These are phyloP conservation scores for Chaetorhynchus papuensis DNA, from an alignment of 2,113 vertebrate genomes.

Conservation along the genomic window DNA sequence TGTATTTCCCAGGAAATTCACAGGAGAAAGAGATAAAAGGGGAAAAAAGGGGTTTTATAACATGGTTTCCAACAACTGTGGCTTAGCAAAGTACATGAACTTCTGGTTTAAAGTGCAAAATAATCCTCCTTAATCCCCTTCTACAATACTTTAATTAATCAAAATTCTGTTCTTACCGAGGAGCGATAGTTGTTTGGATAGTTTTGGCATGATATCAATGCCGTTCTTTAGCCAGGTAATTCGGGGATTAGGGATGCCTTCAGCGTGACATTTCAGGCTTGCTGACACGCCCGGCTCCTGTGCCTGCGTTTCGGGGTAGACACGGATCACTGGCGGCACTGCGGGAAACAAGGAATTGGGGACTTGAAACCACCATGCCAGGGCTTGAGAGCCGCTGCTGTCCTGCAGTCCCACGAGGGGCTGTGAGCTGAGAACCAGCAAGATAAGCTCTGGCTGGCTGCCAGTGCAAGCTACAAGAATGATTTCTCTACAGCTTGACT, in stretches of 20 bases:
- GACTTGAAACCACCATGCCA: accelerated
- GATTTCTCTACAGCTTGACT: background rate
- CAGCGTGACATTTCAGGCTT: slow-evolving; percentile 88
- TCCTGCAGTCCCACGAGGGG: accelerated
- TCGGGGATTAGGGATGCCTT: slow-evolving; percentile 90
- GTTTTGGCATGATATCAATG: slow-evolving; percentile 81
- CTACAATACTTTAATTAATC: background rate
- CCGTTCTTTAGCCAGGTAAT: slow-evolving; percentile 96
- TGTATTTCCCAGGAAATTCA: background rate
- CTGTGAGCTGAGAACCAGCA: accelerated
- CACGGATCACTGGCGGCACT: slow-evolving; percentile 96
- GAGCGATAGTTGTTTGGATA: slow-evolving; percentile 87
- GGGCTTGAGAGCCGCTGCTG: accelerated
- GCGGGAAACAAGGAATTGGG: background rate
- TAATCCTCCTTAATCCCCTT: background rate
- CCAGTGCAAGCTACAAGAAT: background rate
- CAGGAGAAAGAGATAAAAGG: background rate
- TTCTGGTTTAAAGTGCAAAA: background rate
- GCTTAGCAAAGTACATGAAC: background rate
- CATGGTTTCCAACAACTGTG: background rate
- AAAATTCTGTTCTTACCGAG: slow-evolving; percentile 76
- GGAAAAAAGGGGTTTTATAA: background rate
- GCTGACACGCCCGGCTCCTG: slow-evolving; percentile 91
- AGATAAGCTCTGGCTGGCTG: accelerated
- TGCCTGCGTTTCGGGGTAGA: slow-evolving; percentile 93